Conservation (phyloP, 2,888 invertebrate genomes). For the Penaeus monodon region DNA sequence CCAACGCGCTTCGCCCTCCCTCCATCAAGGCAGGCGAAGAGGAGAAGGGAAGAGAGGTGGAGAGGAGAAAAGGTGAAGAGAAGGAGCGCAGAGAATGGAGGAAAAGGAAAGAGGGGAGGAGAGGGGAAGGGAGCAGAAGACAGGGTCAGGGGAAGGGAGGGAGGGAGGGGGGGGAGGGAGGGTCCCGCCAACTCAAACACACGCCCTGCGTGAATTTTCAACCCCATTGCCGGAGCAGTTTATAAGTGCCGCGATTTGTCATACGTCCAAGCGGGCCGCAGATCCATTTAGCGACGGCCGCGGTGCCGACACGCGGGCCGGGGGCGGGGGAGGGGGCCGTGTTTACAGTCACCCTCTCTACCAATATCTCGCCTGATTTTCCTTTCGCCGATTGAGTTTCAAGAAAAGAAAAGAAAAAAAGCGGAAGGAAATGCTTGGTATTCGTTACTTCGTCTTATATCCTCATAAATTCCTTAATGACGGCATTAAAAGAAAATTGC, state of each 20-base stretch:
- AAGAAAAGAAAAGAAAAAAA: conserved; percentile 2
- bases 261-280: conserved; percentile 32
- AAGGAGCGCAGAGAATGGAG: no score
- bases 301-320: conserved; percentile 9
- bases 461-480: conserved; percentile 15
- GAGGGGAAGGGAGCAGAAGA: not conserved
- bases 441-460: conserved; percentile 15
- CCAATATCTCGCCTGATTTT: conserved; percentile 9
- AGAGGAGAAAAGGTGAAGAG: not conserved
- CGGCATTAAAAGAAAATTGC: conserved; percentile 2
- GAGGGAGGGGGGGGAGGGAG: not conserved
- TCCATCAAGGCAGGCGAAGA: no score
- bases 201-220: conserved; percentile 47
- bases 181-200: conserved; percentile 15
- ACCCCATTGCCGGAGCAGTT: conserved; percentile 38
- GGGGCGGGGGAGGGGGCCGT: conserved; percentile 2
- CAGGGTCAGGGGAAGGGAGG: not conserved
- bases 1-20: no score
- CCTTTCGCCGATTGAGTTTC: conserved; percentile 6
- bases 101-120: not conserved
- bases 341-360: conserved; percentile 37
- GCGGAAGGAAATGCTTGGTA: not conserved
- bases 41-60: not conserved
- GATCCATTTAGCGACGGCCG: conserved; percentile 39
- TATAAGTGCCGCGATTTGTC: conserved; percentile 51